A percentile compares a stretch with the other conserved stretches of the same genome.
phyloP scores from a whole-genome alignment of 2,113 vertebrate genomes.

The Cheirogaleus medius region DNA sequence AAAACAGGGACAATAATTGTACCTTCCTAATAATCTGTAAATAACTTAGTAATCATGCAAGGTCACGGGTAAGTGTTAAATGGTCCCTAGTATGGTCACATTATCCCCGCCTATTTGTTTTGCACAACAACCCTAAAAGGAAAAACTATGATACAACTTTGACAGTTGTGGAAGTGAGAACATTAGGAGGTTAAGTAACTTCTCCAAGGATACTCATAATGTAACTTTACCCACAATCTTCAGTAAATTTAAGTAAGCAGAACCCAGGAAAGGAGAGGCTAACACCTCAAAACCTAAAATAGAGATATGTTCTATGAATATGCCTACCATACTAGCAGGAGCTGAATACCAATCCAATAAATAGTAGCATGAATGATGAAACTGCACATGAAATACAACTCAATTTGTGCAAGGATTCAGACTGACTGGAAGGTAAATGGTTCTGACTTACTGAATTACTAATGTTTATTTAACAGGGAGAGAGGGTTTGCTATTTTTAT shows the following conservation, averaged over 20 bases:
- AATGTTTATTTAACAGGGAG: neutral
- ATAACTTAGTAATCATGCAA: neutral
- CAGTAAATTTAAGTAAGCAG: neutral
- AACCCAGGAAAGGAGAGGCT: neutral
- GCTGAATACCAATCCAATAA: neutral
- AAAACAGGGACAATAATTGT: neutral
- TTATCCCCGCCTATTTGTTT: neutral
- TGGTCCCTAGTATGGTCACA: neutral
- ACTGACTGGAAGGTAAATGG: neutral
- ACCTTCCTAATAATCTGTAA: neutral
- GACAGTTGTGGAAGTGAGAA: neutral
- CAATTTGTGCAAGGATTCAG: slow-evolving; percentile 15
- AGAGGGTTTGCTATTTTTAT: neutral
- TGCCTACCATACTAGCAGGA: neutral
- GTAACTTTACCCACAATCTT: neutral
- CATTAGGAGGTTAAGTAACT: neutral
- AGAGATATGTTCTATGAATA: neutral
- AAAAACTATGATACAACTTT: neutral
- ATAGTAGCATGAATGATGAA: neutral
- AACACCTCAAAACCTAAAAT: neutral
- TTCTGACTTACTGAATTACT: slow-evolving; percentile 15
- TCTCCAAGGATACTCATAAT: neutral
- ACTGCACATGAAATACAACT: slow-evolving; percentile 23
- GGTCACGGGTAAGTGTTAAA: neutral
- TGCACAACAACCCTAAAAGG: neutral